These are phyloP conservation scores for Kuschelorhynchus macadamiae DNA, from an alignment of 2,888 invertebrate species.

Conservation along the genomic window DNA sequence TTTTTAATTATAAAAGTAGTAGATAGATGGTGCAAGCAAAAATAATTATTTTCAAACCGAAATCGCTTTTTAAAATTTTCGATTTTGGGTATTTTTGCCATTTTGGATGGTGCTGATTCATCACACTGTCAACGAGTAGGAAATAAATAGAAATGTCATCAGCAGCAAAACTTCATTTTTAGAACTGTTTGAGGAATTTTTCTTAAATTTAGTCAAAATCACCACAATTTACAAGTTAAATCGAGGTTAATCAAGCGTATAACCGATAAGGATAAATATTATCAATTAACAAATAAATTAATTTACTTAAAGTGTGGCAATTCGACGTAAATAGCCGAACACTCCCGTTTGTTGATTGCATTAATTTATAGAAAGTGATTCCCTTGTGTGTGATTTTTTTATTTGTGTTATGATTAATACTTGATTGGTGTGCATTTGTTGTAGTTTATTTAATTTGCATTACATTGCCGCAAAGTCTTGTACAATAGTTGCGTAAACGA, in stretches of 20 bases:
- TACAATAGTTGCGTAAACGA: not conserved
- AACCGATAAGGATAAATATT: slow-evolving; percentile 24
- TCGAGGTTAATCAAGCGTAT: slow-evolving; percentile 11
- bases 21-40: too few relatives aligned
- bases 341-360: slow-evolving; percentile 11
- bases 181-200: too few relatives aligned
- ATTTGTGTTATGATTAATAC: slow-evolving; percentile 35
- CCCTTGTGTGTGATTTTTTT: slow-evolving; percentile 27
- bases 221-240: slow-evolving; percentile 7
- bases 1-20: too few relatives aligned
- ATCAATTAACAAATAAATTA: slow-evolving; percentile 25
- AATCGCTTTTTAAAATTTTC: too few relatives aligned
- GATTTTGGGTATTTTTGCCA: too few relatives aligned
- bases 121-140: too few relatives aligned
- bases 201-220: slow-evolving; percentile 15
- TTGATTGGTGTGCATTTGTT: slow-evolving; percentile 14
- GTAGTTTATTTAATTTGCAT: slow-evolving; percentile 7
- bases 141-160: too few relatives aligned
- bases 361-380: slow-evolving; percentile 42
- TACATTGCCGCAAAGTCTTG: not conserved
- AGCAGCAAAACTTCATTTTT: too few relatives aligned
- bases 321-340: slow-evolving; percentile 26
- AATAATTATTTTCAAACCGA: too few relatives aligned
- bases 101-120: too few relatives aligned
- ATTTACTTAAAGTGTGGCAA: slow-evolving; percentile 2